Base-by-base conservation (phyloP, 2,797 vertebrate species). In the Eidolon dupreanum region DNA sequence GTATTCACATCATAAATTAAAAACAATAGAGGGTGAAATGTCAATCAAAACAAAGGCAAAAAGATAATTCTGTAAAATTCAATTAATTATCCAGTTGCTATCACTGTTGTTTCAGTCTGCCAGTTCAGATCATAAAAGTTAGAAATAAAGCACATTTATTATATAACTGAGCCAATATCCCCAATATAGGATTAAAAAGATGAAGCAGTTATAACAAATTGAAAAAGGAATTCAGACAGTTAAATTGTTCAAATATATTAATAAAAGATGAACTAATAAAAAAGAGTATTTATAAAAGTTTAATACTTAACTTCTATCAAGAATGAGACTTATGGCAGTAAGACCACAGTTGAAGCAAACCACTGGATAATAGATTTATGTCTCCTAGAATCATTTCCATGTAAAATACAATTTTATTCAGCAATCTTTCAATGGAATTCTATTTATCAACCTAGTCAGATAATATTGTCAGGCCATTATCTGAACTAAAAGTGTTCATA, bases 261-360 rank as follows among this genome's bases (percentile, higher is more conserved):
- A 75, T 68, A 92, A 96, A 92, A 94, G 38, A 74, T 74, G 22
- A 86, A 51, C 5, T 83, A 77, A 87, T 68, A 70, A 57, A 66
- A 38, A 75, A 20, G 65, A 33, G 10, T 63, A 43, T 84, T 90
- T 73, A 49, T 78, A 75, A 93, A 92, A 94, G 9, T 87, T 75
- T 84, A 95, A 88, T 43, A 43, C 2, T 49, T 90, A 63, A 84
- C 10, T 90, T 77, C 75, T 89, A 51, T 86, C 82, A 82, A 75
- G 26, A 95, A 92, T 59, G 46, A 91, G 28, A 65, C 38, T 51
- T 13, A 3, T 70, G 77, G 6, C 61, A 92, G 17, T 93, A 59
- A 94, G 57, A 81, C 0, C 17, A 93, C 15, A 93, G 41, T 19
- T 87, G 19, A 94, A 94, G 15, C 19, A 95, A 94, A 96, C 22